These are phyloP conservation scores for Neosilurus mollespiculum DNA, from an alignment of 2,797 vertebrate species.

Conservation along the genomic window DNA sequence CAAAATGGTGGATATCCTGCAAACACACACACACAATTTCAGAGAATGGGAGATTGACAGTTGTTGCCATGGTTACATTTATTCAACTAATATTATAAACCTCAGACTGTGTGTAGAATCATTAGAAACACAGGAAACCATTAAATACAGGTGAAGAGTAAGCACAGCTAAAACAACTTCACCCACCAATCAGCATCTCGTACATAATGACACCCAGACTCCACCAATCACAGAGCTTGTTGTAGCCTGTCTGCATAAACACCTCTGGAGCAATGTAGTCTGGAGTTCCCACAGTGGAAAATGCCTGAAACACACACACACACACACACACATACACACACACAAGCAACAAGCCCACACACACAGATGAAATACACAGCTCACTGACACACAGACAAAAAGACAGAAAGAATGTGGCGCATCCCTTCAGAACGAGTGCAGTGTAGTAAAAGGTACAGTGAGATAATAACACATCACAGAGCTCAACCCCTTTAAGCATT, in stretches of 20 bases:
- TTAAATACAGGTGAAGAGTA: background rate
- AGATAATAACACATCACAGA: too few species aligned
- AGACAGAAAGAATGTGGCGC: background rate
- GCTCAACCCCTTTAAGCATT: too few species aligned
- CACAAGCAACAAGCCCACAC: background rate
- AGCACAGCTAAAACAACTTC: slow-evolving; percentile 21
- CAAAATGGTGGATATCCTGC: slow-evolving; percentile 87
- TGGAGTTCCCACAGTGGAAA: slow-evolving; percentile 87
- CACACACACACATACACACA: background rate
- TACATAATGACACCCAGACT: slow-evolving; percentile 90
- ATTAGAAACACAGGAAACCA: background rate
- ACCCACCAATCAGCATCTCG: slow-evolving; percentile 86
- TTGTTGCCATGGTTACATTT: background rate
- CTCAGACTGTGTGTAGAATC: background rate
- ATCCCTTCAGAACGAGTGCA: too few species aligned
- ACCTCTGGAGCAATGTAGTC: slow-evolving; percentile 90
- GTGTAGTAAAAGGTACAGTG: too few species aligned
- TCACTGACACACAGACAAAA: background rate
- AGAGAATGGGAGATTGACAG: background rate
- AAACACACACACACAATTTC: background rate
- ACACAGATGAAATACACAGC: background rate
- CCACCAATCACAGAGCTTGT: slow-evolving; percentile 91
- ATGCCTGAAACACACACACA: slow-evolving; percentile 70
- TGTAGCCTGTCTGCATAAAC: slow-evolving; percentile 89
- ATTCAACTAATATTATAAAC: background rate